Base-by-base conservation (phyloP, 2,888 invertebrate species). In the Adela reaumurella region DNA sequence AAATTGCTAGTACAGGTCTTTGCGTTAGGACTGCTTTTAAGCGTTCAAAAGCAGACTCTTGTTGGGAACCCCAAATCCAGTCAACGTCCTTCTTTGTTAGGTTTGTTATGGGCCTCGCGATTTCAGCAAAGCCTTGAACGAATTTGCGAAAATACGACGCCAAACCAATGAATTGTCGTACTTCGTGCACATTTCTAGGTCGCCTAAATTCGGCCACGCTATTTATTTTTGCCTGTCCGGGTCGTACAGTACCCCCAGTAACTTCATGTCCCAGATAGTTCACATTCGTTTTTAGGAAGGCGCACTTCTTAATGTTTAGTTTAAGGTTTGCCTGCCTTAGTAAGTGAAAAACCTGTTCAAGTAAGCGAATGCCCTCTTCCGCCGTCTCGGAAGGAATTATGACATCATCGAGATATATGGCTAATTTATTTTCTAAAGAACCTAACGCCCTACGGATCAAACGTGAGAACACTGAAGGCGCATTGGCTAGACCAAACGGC, bases 1-100 rank as follows among this genome's bases (percentile, higher is more conserved):
- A 58, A 6, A 59, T 46, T 1, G 52, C 53, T 17, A 63, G 42
- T 0, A 62, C 51, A 11, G 56, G 55, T 45, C 52, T 49, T 8
- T 20, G 45, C 1, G 44, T 45, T 4, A 62, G 46, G 2, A 29
- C 43, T 11, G 28, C 14, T 43, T 58, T 59, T 43, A 62, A 46
- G 16, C 17, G 17, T 0, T 48, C 17, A 29, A 60, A 54, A 2
- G 54, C 54, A 11, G 49, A n/a, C 2, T 51, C 19, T 43, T 59
- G 57, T 8, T 53, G 49, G 2, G 17, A 17, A 1, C 35, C 29
- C 56, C 55, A 55, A 4, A 11, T 6, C 24, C 54, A 46, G 43
- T 46, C 19, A 51, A 54, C 17, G 41, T 53, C 44, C 45, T 54
- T 56, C 54, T 43, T 43, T 11, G 52, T 41, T n/a, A 57, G 46